These are phyloP conservation scores for Gymnothorax javanicus DNA, from an alignment of 2,797 vertebrate species.

Conservation along the genomic window DNA sequence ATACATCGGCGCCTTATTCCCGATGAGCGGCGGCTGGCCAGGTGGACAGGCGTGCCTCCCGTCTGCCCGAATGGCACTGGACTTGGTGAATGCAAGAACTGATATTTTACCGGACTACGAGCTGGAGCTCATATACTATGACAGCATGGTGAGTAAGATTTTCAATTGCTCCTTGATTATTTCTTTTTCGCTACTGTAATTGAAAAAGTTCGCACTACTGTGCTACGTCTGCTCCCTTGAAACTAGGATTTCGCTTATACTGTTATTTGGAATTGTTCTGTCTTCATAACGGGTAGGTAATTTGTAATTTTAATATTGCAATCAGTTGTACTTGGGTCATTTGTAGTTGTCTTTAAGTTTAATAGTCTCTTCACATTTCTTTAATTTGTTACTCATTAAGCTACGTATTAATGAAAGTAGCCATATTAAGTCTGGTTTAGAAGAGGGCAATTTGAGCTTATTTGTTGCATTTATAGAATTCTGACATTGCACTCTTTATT, in stretches of 20 bases:
- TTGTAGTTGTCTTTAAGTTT: neutral
- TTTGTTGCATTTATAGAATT: neutral
- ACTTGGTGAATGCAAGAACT: slow-evolving; percentile 85
- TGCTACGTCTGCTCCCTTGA: too few relatives aligned
- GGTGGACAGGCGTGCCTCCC: slow-evolving; percentile 91
- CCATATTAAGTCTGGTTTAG: neutral
- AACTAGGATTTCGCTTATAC: neutral
- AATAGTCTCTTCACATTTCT: neutral
- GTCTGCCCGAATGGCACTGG: slow-evolving; percentile 86
- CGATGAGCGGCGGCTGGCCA: slow-evolving; percentile 93
- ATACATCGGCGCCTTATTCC: slow-evolving; percentile 91
- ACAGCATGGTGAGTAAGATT: slow-evolving; percentile 81
- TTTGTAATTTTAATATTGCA: neutral
- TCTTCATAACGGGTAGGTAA: neutral
- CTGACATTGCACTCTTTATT: neutral
- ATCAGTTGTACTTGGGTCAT: neutral
- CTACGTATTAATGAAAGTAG: neutral
- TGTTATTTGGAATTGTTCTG: too few relatives aligned
- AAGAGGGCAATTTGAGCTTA: neutral
- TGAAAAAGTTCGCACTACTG: too few relatives aligned
- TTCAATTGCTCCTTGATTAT: neutral
- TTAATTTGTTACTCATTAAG: neutral
- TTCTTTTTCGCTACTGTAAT: too few relatives aligned
- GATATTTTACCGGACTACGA: slow-evolving; percentile 92
- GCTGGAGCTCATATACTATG: slow-evolving; percentile 87